Evolutionary conservation across 2,888 invertebrate species (phyloP).

Genomic region (Lamellibrachia columna): DNA sequence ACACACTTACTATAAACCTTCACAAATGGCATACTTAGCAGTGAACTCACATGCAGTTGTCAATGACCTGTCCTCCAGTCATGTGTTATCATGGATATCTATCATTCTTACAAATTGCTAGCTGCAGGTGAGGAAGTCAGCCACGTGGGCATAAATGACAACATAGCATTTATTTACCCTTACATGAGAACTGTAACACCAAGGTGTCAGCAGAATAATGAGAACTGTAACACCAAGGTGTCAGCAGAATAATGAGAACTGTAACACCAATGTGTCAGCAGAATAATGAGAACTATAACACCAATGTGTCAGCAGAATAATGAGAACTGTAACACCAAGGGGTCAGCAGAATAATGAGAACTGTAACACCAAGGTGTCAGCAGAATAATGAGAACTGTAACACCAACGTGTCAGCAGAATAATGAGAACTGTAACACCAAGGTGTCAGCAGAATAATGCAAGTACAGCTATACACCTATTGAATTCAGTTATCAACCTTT

Average conservation of each 20-base stretch:
- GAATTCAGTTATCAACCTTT: background rate
- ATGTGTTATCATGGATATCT: slow-evolving; percentile 10
- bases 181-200: background rate
- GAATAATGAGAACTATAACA: too few species aligned
- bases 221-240: too few species aligned
- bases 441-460: background rate
- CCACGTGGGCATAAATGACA: background rate
- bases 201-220: background rate
- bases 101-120: background rate
- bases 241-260: too few species aligned
- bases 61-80: background rate
- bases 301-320: too few species aligned
- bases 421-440: too few species aligned
- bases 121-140: background rate
- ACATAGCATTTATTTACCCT: background rate
- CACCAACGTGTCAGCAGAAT: too few species aligned
- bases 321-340: too few species aligned
- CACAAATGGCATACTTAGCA: background rate
- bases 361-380: too few species aligned
- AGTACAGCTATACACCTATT: background rate
- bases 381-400: too few species aligned
- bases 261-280: too few species aligned
- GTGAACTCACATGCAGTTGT: background rate
- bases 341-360: too few species aligned
- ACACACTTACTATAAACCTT: background rate